Conservation (phyloP, 2,797 vertebrate species). For the Channa striata region DNA sequence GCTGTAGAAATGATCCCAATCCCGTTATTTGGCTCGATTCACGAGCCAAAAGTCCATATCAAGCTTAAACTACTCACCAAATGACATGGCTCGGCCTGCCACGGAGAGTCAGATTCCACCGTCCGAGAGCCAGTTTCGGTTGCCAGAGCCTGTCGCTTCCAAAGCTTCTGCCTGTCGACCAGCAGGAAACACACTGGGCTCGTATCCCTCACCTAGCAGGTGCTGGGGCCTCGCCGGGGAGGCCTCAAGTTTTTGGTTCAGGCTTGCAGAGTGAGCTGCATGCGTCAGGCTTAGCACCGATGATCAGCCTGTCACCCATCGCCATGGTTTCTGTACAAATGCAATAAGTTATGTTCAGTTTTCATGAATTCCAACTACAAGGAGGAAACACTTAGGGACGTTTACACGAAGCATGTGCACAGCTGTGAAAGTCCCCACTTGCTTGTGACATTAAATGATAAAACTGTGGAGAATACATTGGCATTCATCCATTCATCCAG, state of each 20-base stretch:
- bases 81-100: conserved; percentile 36
- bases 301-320: conserved; percentile 20
- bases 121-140: conserved; percentile 13
- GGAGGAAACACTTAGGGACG: no score
- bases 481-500: no score
- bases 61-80: conserved; percentile 18
- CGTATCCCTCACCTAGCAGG: conserved; percentile 19
- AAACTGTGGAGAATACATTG: neutral
- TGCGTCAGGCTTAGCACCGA: conserved; percentile 2
- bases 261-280: neutral
- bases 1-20: conserved; percentile 36
- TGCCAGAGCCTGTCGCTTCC: conserved; percentile 34
- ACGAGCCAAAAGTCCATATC: conserved; percentile 27
- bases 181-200: conserved; percentile 4
- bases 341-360: neutral
- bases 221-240: conserved; percentile 5
- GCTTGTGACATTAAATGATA: neutral
- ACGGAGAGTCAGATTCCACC: conserved; percentile 27
- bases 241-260: neutral
- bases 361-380: neutral
- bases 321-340: neutral
- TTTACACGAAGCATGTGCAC: neutral
- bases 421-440: neutral
- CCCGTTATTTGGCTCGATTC: conserved; percentile 28
- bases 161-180: conserved; percentile 15